Percentiles rank a stretch among this genome's conserved stretches.
Conservation (phyloP, 2,888 invertebrate species). For the Cephus sareptanus region DNA sequence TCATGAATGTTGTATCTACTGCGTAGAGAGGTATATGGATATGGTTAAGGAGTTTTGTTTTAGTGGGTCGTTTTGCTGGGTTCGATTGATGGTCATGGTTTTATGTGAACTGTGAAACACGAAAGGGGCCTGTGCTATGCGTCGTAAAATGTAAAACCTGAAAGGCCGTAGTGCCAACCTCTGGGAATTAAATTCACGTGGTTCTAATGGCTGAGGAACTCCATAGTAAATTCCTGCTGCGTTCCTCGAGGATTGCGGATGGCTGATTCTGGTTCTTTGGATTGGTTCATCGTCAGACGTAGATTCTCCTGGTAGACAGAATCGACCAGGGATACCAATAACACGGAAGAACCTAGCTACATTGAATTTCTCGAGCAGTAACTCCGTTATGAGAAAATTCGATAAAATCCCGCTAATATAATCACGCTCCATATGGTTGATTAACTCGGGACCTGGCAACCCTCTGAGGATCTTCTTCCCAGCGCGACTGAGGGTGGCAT, state of each 20-base stretch:
- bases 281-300: neutral
- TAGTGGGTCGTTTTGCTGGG: neutral
- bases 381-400: conserved; percentile 51
- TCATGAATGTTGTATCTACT: neutral
- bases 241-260: neutral
- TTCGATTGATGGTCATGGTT: neutral
- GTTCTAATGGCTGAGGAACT: neutral
- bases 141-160: neutral
- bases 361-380: conserved; percentile 44
- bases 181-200: neutral
- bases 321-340: conserved; percentile 36
- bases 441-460: conserved; percentile 51
- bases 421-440: conserved; percentile 59
- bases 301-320: neutral
- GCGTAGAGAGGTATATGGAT: neutral
- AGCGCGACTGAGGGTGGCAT: neutral
- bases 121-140: neutral
- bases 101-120: neutral
- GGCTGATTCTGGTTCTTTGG: neutral
- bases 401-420: conserved; percentile 60
- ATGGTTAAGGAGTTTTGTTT: neutral
- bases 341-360: conserved; percentile 34
- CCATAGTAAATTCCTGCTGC: neutral
- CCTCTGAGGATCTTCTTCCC: conserved; percentile 41
- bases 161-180: neutral